Percentiles rank a stretch among this genome's conserved stretches.
These are phyloP conservation scores for Syrphus vitripennis DNA, from an alignment of 2,888 invertebrate genomes.

Conservation along the genomic window DNA sequence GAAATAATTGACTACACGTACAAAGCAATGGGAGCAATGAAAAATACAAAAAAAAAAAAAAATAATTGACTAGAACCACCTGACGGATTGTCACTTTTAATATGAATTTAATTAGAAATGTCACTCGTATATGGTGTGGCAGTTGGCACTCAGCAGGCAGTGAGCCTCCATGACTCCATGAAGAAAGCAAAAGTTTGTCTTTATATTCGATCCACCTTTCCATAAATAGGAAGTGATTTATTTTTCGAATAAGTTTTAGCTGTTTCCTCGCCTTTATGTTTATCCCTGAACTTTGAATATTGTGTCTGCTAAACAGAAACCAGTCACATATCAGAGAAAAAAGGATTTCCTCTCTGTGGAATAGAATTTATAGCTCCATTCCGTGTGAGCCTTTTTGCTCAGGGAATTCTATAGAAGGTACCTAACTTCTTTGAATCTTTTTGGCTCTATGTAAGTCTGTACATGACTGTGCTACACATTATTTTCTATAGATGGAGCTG, in stretches of 20 bases:
- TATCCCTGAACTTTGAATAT: conserved; percentile 13
- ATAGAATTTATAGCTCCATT: conserved; percentile 25
- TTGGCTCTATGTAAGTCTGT: not conserved
- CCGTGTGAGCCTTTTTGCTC: not conserved
- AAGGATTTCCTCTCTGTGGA: conserved; percentile 13
- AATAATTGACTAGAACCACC: not conserved
- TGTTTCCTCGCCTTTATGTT: not conserved
- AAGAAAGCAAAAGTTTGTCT: conserved; percentile 25
- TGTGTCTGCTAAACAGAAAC: conserved; percentile 7
- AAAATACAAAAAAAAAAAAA: not conserved
- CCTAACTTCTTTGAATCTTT: conserved; percentile 11
- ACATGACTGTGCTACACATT: not conserved
- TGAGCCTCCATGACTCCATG: not conserved
- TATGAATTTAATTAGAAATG: conserved; percentile 56
- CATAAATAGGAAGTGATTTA: not conserved
- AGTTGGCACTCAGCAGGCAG: not conserved
- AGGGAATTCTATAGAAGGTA: conserved; percentile 6
- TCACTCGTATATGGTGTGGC: conserved; percentile 29
- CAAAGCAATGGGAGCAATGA: not conserved
- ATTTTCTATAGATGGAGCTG: not conserved
- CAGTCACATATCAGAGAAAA: conserved; percentile 9
- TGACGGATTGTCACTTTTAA: conserved; percentile 55
- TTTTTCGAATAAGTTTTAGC: conserved; percentile 6
- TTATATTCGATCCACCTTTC: not conserved
- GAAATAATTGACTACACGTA: conserved; percentile 53